Percentiles rank a stretch among this genome's conserved stretches.
These are phyloP conservation scores for Muntiacus muntjak DNA, from an alignment of 2,113 vertebrate species.

Conservation along the genomic window DNA sequence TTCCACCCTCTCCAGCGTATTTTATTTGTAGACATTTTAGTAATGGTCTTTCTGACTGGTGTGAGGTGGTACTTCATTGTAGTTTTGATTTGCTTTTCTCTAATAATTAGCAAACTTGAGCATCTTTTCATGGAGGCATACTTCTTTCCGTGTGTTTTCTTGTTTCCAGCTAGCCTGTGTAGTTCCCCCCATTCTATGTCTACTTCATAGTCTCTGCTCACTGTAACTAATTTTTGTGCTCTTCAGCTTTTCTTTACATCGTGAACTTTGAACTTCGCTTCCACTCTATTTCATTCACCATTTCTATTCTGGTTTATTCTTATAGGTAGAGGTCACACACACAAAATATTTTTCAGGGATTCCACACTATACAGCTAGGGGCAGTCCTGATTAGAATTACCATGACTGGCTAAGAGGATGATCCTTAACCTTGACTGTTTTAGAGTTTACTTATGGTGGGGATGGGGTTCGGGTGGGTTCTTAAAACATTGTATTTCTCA, in stretches of 20 bases:
- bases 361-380: neutral
- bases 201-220: neutral
- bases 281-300: neutral
- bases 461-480: neutral
- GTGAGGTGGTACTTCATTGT: neutral
- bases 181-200: neutral
- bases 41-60: neutral
- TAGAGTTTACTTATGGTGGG: neutral
- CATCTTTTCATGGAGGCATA: neutral
- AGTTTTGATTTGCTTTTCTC: neutral
- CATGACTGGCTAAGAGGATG: neutral
- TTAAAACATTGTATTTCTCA: constrained; percentile 13
- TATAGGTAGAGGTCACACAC: neutral
- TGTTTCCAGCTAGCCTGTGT: neutral
- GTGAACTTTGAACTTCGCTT: neutral
- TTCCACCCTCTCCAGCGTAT: neutral
- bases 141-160: neutral
- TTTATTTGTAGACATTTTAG: neutral
- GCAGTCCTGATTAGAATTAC: neutral
- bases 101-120: neutral
- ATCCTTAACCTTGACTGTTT: neutral
- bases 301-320: neutral
- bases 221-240: neutral
- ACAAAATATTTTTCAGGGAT: neutral
- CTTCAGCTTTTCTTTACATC: neutral